Evolutionary conservation across 2,113 vertebrate genomes (phyloP).

Genomic region (Erythrolamprus reginae): DNA sequence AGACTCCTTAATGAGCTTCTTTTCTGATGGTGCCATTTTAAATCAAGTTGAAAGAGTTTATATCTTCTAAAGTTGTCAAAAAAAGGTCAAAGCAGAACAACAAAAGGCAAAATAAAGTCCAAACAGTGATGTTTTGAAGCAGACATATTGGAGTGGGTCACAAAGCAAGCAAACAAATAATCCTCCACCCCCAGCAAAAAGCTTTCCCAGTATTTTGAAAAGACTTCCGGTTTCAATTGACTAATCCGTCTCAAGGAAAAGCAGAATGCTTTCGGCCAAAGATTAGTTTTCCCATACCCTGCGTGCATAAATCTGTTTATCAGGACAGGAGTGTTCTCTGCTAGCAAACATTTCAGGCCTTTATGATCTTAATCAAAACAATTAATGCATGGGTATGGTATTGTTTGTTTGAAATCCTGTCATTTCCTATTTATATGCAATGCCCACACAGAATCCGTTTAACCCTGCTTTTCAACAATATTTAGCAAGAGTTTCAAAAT

Average conservation of each 20-base stretch:
- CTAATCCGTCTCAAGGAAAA: slow-evolving; percentile 58
- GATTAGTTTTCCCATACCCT: slow-evolving; percentile 57
- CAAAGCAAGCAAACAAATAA: slow-evolving; percentile 52
- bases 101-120: slow-evolving; percentile 49
- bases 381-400: not conserved
- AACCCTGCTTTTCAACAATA: not conserved
- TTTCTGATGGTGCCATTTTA: slow-evolving; percentile 13
- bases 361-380: slow-evolving; percentile 18
- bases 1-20: not conserved
- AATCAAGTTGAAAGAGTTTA: slow-evolving; percentile 13
- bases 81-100: not conserved
- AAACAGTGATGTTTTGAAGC: slow-evolving; percentile 34
- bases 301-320: slow-evolving; percentile 46
- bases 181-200: slow-evolving; percentile 28
- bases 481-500: not conserved
- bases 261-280: slow-evolving; percentile 53
- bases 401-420: slow-evolving; percentile 6
- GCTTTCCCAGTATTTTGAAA: slow-evolving; percentile 37
- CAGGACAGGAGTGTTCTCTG: slow-evolving; percentile 27
- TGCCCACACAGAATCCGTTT: rapidly evolving
- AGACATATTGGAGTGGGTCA: slow-evolving; percentile 51
- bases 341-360: slow-evolving; percentile 9
- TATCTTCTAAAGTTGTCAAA: slow-evolving; percentile 7
- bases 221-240: slow-evolving; percentile 42
- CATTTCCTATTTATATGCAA: rapidly evolving